Base-by-base conservation (phyloP, 2,797 vertebrate genomes). In the Microctenopoma lineatum region DNA sequence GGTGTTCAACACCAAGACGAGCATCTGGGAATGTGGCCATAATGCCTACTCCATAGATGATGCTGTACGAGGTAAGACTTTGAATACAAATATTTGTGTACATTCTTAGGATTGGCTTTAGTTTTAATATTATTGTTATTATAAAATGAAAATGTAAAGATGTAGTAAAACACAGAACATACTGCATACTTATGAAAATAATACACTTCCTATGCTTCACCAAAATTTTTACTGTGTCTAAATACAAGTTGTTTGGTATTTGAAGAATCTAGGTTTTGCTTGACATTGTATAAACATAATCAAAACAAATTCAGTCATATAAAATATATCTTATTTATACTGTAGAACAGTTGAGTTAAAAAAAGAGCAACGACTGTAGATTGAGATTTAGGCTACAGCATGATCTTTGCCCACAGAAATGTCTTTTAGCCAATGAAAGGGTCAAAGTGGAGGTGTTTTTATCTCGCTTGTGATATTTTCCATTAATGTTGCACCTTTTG, bases 21-120 rank as follows among this genome's bases (percentile, higher is more conserved):
- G 82, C 50, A 84, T 77, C 39, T 94, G 93, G 92, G 91, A 93
- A 75, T 94, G 93, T 2, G 92, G 92, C 2, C 51, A 75, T 0
- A 71, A 89, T 10, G 79, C 67, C 10, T 94, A 93, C 85, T 92
- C 84, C 84, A 84, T 92, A 69, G 86, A 91, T 4, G 93, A 94
- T 0, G 90, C 80, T 3, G 55, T 86, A 25, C 87, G 87, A 60
- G 92, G 93, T 94, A 55, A 86, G 86, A 32, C 12, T 18, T 6
- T 29, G 5, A 9, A 16, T 21, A 25, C 46, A 29, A 32, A 54
- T 3, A 7, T 46, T 36, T 36, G 21, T 21, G 21, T 21, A 36
- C 8, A 10, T 36, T 36, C 34, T 7, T 5, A 36, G 7, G 27
- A 5, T 29, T 4, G 27, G 27, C 27, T 29, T 29, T 21, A 21